These are phyloP conservation scores for Laticauda colubrina DNA, from an alignment of 2,113 vertebrate genomes.

Conservation along the genomic window DNA sequence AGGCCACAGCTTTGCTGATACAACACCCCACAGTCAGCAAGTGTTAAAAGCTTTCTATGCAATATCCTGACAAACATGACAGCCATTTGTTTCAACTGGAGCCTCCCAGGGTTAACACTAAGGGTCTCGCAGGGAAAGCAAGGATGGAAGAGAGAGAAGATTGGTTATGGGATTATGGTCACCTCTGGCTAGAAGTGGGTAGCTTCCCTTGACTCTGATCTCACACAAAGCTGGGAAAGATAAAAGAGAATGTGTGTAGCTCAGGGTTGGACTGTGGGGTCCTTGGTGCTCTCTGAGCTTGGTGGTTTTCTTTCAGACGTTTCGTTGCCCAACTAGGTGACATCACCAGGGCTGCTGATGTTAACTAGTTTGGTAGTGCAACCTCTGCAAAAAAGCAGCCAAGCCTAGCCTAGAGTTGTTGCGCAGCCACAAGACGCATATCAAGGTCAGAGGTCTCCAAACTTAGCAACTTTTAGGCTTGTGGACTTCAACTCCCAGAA, in stretches of 20 bases:
- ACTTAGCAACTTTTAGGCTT: neutral
- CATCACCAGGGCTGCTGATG: neutral
- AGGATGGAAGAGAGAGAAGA: neutral
- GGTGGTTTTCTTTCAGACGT: neutral
- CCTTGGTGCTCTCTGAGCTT: neutral
- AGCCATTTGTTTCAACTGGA: neutral
- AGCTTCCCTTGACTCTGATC: neutral
- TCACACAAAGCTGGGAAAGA: neutral
- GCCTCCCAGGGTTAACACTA: neutral
- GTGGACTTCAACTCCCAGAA: neutral
- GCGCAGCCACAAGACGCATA: neutral
- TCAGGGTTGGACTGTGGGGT: neutral
- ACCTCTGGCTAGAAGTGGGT: neutral
- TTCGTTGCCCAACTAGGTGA: neutral
- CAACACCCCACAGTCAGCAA: conserved; percentile 36
- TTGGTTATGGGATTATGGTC: neutral
- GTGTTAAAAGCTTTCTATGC: conserved; percentile 6
- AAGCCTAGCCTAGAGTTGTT: neutral
- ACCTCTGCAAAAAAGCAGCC: neutral
- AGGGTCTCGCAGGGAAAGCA: neutral
- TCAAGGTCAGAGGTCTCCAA: neutral
- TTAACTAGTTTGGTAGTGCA: neutral
- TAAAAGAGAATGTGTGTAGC: neutral
- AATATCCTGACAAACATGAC: neutral
- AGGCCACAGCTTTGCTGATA: conserved; percentile 28